Percentiles rank a stretch among this genome's conserved stretches.
Evolutionary conservation across 1,140 invertebrate genomes (phyloP).

Genomic region (Drosophila hydei): DNA sequence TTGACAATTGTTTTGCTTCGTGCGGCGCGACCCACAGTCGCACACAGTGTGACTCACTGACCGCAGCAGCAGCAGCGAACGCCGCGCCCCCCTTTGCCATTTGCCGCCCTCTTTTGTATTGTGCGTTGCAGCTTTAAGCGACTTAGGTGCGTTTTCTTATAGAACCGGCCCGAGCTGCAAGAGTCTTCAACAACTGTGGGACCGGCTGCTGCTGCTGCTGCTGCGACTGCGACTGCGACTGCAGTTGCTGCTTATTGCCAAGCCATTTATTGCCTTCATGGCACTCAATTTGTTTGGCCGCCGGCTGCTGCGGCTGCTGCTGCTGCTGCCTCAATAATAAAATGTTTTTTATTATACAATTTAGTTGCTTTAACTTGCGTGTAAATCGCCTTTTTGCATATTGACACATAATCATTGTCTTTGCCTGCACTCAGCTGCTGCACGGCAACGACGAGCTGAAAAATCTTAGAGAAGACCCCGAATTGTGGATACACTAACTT

Average conservation of each 20-base stretch:
- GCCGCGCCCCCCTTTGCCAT: slow-evolving; percentile 19
- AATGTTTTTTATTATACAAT: slow-evolving; percentile 82
- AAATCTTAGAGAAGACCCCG: neutral
- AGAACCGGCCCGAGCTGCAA: slow-evolving; percentile 54
- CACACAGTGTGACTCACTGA: slow-evolving; percentile 65
- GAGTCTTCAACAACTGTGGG: slow-evolving; percentile 21
- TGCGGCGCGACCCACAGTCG: slow-evolving; percentile 32
- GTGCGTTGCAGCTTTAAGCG: slow-evolving; percentile 66
- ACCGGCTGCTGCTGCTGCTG: slow-evolving; percentile 44
- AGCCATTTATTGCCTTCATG: slow-evolving; percentile 80
- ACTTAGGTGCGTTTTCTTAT: slow-evolving; percentile 67
- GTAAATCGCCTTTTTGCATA: slow-evolving; percentile 81
- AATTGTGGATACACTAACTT: slow-evolving; percentile 10
- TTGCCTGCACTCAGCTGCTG: slow-evolving; percentile 47
- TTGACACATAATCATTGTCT: slow-evolving; percentile 81
- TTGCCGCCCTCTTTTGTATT: slow-evolving; percentile 51
- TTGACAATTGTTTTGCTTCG: slow-evolving; percentile 61
- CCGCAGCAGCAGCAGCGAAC: slow-evolving; percentile 24
- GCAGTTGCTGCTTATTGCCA: slow-evolving; percentile 54
- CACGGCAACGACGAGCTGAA: slow-evolving; percentile 27
- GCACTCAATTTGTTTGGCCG: slow-evolving; percentile 81
- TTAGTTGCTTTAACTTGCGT: slow-evolving; percentile 81
- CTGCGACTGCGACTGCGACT: too few species aligned
- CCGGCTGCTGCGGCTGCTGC: slow-evolving; percentile 50
- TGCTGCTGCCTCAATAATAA: slow-evolving; percentile 74